phyloP scores from a whole-genome alignment of 2,888 invertebrate genomes.

The Macrostomum cliftonense region DNA sequence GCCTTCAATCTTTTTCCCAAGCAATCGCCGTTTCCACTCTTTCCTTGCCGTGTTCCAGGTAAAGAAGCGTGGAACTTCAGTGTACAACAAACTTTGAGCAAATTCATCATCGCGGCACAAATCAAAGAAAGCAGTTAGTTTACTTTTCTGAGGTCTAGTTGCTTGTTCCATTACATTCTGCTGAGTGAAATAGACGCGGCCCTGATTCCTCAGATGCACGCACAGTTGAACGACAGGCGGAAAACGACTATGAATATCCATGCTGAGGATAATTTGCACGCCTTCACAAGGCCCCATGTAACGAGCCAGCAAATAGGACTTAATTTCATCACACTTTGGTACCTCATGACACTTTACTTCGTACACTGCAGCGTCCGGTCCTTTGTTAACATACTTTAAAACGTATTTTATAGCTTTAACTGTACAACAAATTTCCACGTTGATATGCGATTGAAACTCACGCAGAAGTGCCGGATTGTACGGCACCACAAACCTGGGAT shows the following conservation, averaged over 20 bases:
- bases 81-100: conserved; percentile 14
- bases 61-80: conserved; percentile 13
- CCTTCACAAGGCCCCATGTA: conserved; percentile 31
- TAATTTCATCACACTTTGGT: conserved; percentile 16
- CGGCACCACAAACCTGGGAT: conserved; percentile 29
- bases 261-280: conserved; percentile 25
- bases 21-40: conserved; percentile 13
- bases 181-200: conserved; percentile 14
- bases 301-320: conserved; percentile 22
- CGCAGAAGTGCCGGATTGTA: conserved; percentile 27
- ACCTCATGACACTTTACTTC: not conserved
- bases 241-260: conserved; percentile 22
- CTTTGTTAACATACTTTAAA: conserved; percentile 38
- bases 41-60: conserved; percentile 13
- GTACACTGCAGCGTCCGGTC: conserved; percentile 14
- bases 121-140: conserved; percentile 7
- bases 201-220: conserved; percentile 17
- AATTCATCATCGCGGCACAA: conserved; percentile 7
- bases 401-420: conserved; percentile 36
- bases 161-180: not conserved
- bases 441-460: too few species aligned
- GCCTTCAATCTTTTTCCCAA: conserved; percentile 4
- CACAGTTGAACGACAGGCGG: conserved; percentile 16
- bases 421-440: conserved; percentile 31
- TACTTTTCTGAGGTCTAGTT: not conserved